phyloP scores from a whole-genome alignment of 2,113 vertebrate species.

The Corythoichthys intestinalis region DNA sequence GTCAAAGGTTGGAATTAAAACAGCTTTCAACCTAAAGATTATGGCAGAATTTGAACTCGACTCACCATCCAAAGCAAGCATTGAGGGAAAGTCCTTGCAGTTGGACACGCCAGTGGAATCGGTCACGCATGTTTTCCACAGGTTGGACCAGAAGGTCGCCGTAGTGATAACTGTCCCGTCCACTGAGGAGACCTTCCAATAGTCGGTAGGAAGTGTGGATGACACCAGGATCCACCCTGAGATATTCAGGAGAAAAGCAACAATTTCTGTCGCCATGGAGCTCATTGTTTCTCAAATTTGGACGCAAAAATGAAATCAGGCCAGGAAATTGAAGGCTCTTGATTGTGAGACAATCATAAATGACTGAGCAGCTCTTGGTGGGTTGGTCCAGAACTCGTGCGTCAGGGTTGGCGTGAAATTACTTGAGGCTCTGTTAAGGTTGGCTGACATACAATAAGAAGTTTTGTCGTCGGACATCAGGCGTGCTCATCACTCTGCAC shows the following conservation, averaged over 20 bases:
- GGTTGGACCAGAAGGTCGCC: conserved; percentile 91
- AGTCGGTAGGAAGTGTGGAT: conserved; percentile 87
- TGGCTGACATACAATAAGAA: conserved; percentile 22
- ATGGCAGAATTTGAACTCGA: conserved; percentile 3
- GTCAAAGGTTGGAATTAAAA: background rate
- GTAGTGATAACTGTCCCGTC: conserved; percentile 96
- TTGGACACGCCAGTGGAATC: conserved; percentile 93
- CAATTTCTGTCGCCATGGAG: conserved; percentile 80
- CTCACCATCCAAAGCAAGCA: conserved; percentile 92
- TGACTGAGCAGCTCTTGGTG: conserved; percentile 30
- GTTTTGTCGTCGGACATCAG: conserved; percentile 5
- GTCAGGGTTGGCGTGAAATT: conserved; percentile 14
- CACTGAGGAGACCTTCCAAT: conserved; percentile 93
- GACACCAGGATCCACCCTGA: conserved; percentile 88
- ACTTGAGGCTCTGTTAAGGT: background rate
- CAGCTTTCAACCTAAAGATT: background rate
- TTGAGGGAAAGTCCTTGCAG: conserved; percentile 93
- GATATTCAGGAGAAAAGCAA: conserved; percentile 79
- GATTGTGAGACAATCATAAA: conserved; percentile 3
- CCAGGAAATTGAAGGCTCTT: background rate
- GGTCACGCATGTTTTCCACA: conserved; percentile 94
- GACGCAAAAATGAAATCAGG: background rate
- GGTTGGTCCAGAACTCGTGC: conserved; percentile 22
- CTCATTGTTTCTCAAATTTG: conserved; percentile 37
- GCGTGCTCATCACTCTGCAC: conserved; percentile 59